These are phyloP conservation scores for Lamellibrachia columna DNA, from an alignment of 2,888 invertebrate genomes.

Conservation along the genomic window DNA sequence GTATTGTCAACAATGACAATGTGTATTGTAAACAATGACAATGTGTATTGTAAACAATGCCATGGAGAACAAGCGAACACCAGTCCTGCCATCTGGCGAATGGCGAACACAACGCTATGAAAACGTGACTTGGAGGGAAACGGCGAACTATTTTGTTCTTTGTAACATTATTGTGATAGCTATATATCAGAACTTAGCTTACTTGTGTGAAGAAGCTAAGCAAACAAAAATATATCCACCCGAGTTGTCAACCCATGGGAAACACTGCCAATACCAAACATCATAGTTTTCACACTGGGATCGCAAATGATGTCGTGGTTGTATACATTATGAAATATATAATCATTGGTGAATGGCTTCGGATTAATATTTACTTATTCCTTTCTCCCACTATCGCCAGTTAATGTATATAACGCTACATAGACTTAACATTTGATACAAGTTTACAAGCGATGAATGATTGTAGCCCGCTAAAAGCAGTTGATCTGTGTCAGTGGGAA, in stretches of 20 bases:
- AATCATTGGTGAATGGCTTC: neutral
- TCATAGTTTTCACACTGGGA: neutral
- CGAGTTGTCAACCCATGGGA: neutral
- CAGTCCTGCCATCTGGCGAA: neutral
- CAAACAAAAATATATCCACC: neutral
- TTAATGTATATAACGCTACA: neutral
- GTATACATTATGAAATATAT: neutral
- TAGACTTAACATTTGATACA: neutral
- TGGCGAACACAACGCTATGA: no score
- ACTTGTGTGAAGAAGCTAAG: neutral
- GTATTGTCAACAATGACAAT: neutral
- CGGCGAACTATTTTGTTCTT: no score
- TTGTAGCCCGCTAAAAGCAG: no score
- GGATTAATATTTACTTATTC: neutral
- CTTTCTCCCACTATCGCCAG: neutral
- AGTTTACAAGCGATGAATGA: neutral
- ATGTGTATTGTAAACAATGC: neutral
- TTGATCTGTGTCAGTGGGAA: neutral
- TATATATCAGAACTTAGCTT: neutral
- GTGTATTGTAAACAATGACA: no score
- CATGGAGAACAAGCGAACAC: neutral
- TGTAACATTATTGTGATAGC: neutral
- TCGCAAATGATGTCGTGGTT: neutral
- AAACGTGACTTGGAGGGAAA: no score
- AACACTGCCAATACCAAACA: neutral